These are phyloP conservation scores for Epistrophella euchroma DNA, from an alignment of 2,888 invertebrate genomes.

Conservation along the genomic window DNA sequence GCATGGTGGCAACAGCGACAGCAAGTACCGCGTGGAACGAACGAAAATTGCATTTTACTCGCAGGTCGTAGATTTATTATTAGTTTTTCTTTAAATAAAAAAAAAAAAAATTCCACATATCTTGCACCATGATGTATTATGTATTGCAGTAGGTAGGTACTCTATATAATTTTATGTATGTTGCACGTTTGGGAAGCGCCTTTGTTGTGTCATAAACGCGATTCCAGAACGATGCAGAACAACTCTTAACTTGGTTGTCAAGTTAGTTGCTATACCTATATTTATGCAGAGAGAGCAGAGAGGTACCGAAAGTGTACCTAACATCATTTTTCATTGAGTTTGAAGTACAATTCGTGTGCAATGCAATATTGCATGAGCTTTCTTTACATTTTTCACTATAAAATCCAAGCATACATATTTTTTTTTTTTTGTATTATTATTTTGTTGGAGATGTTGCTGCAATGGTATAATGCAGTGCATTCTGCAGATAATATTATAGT, in stretches of 20 bases:
- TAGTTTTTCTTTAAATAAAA: constrained; percentile 49
- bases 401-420: background rate
- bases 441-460: constrained; percentile 14
- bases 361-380: constrained; percentile 74
- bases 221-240: constrained; percentile 23
- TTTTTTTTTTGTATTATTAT: background rate
- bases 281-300: background rate
- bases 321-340: constrained; percentile 70
- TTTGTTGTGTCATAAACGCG: constrained; percentile 39
- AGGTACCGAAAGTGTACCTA: background rate
- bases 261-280: constrained; percentile 46
- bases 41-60: constrained; percentile 69
- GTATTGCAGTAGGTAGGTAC: background rate
- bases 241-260: constrained; percentile 54
- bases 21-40: constrained; percentile 58
- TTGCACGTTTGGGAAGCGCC: constrained; percentile 47
- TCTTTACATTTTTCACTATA: constrained; percentile 56
- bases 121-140: constrained; percentile 23
- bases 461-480: background rate
- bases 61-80: constrained; percentile 53
- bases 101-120: background rate
- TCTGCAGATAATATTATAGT: constrained; percentile 23
- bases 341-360: constrained; percentile 58
- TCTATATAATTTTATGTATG: background rate
- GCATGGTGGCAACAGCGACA: background rate